phyloP scores from a whole-genome alignment of 1,140 invertebrate species.

The Phenacoccus solenopsis region DNA sequence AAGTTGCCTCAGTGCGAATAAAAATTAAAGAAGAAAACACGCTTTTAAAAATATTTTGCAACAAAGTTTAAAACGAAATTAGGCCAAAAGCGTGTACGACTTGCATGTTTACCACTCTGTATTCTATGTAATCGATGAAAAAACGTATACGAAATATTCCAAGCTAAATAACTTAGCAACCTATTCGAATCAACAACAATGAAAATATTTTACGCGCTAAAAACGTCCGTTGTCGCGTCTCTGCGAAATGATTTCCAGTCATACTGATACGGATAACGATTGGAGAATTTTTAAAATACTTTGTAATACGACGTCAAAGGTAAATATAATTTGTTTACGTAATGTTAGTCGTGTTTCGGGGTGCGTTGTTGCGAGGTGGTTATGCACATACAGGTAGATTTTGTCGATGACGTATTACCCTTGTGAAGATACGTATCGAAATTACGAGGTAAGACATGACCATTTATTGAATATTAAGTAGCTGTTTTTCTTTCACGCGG shows the following conservation, averaged over 20 bases:
- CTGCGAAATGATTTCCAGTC: background rate
- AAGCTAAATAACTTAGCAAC: conserved; percentile 7
- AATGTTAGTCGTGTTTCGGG: background rate
- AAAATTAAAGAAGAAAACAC: background rate
- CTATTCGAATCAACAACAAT: conserved; percentile 13
- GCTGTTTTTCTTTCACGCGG: no score
- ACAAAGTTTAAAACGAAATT: background rate
- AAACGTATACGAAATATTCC: background rate
- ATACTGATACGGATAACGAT: conserved; percentile 11
- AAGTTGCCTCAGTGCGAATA: background rate
- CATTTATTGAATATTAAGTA: background rate
- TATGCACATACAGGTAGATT: background rate
- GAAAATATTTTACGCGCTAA: conserved; percentile 14
- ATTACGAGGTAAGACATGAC: background rate
- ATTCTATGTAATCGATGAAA: background rate
- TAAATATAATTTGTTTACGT: background rate
- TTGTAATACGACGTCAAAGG: background rate
- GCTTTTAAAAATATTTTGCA: conserved; percentile 34
- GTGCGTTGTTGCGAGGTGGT: background rate
- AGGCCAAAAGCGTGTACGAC: conserved; percentile 6
- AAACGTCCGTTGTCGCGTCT: background rate
- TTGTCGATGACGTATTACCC: background rate
- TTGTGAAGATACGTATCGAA: no score
- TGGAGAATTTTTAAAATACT: conserved; percentile 8
- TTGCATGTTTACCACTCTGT: background rate